phyloP scores from a whole-genome alignment of 2,113 vertebrate species.

The Emydura subglobosa region DNA sequence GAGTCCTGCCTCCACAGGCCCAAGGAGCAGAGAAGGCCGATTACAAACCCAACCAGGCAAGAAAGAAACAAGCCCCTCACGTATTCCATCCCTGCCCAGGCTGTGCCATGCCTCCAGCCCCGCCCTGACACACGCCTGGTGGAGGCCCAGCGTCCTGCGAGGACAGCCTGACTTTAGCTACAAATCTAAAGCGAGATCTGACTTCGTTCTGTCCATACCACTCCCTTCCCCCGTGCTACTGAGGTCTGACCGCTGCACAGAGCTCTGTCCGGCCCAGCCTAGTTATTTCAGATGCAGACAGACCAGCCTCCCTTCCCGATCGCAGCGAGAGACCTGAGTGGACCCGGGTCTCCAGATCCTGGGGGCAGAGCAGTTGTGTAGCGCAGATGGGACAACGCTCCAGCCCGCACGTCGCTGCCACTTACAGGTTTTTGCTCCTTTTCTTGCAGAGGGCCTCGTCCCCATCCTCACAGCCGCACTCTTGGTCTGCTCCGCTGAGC shows the following conservation, averaged over 20 bases:
- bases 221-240: neutral
- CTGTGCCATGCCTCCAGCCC: neutral
- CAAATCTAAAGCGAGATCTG: neutral
- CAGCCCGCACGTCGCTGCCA: neutral
- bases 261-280: neutral
- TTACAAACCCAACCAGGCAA: neutral
- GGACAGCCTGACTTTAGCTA: neutral
- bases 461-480: slow-evolving; percentile 84
- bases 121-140: too few species aligned
- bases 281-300: neutral
- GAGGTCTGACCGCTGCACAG: fast-evolving
- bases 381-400: neutral
- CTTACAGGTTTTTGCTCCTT: slow-evolving; percentile 93
- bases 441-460: slow-evolving; percentile 86
- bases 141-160: neutral
- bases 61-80: neutral
- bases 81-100: neutral
- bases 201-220: fast-evolving
- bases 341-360: neutral
- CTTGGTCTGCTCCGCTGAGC: slow-evolving; percentile 83
- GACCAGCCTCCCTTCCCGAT: neutral
- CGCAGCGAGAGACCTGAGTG: neutral
- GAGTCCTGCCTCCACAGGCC: fast-evolving
- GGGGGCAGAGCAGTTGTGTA: neutral
- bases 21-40: neutral